A percentile compares a stretch with the other conserved stretches of the same genome.
Conservation (phyloP, 1,140 invertebrate genomes). For the Cotesia chilonis region DNA sequence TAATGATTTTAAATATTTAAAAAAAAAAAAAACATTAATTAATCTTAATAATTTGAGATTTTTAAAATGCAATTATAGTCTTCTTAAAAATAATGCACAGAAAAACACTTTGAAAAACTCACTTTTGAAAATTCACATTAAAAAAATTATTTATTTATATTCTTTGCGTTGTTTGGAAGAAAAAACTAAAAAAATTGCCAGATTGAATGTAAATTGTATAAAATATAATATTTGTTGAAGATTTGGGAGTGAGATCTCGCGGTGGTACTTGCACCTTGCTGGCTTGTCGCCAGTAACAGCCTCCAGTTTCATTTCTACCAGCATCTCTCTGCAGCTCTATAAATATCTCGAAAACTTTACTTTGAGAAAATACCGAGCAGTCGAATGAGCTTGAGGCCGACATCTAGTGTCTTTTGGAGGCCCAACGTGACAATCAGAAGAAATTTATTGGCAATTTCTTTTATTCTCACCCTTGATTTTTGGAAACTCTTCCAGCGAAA, state of each 20-base stretch:
- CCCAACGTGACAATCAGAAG: no score
- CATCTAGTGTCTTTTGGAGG: no score
- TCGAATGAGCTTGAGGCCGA: no score
- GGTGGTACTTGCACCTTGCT: conserved; percentile 25
- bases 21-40: neutral
- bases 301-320: conserved; percentile 29
- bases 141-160: neutral
- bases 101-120: conserved; percentile 5
- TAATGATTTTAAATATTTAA: neutral
- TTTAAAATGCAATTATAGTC: neutral
- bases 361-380: no score
- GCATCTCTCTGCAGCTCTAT: conserved; percentile 11
- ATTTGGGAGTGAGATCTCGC: conserved; percentile 12
- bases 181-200: no score
- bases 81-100: neutral
- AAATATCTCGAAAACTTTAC: conserved; percentile 17
- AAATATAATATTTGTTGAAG: neutral
- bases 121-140: neutral
- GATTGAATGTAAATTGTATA: neutral
- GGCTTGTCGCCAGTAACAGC: conserved; percentile 25
- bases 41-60: neutral
- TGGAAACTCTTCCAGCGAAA: no score
- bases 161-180: no score
- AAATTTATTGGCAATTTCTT: no score
- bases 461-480: no score